phyloP scores from a whole-genome alignment of 1,140 invertebrate genomes.

The Leucophenga varia region DNA sequence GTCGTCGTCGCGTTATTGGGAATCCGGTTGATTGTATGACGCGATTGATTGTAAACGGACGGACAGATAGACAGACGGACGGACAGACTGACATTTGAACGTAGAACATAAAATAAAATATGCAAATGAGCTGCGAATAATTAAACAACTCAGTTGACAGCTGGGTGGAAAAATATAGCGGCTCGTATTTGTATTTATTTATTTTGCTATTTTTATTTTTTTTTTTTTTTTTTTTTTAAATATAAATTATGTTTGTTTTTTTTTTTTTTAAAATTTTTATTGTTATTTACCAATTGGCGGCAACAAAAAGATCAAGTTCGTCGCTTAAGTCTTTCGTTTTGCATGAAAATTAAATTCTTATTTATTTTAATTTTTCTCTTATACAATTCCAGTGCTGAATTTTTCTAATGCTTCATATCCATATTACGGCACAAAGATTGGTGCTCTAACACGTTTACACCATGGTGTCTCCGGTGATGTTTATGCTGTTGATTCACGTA shows the following conservation, averaged over 20 bases:
- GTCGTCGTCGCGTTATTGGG: too few species aligned
- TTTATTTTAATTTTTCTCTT: constrained; percentile 16
- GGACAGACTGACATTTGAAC: too few species aligned
- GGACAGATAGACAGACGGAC: too few species aligned
- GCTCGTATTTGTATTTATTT: constrained; percentile 1
- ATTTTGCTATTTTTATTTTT: background rate
- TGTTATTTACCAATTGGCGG: constrained; percentile 15
- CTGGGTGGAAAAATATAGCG: too few species aligned
- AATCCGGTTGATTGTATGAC: too few species aligned
- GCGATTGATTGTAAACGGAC: too few species aligned
- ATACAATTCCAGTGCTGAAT: constrained; percentile 19
- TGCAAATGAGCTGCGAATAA: too few species aligned
- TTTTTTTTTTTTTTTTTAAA: constrained; percentile 4
- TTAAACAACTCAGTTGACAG: too few species aligned
- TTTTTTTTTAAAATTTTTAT: constrained; percentile 3
- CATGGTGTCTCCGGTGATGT: constrained; percentile 84
- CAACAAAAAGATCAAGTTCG: constrained; percentile 32
- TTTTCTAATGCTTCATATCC: constrained; percentile 45
- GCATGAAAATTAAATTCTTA: constrained; percentile 3
- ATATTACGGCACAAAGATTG: constrained; percentile 79
- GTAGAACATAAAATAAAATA: too few species aligned
- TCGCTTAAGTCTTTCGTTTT: constrained; percentile 52
- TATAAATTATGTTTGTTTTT: constrained; percentile 7
- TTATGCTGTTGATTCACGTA: constrained; percentile 83
- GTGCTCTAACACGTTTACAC: constrained; percentile 73